Evolutionary conservation across 2,888 invertebrate species (phyloP), one percentile per base, ranked within the genome.

Genomic region (Lymantria dispar): DNA sequence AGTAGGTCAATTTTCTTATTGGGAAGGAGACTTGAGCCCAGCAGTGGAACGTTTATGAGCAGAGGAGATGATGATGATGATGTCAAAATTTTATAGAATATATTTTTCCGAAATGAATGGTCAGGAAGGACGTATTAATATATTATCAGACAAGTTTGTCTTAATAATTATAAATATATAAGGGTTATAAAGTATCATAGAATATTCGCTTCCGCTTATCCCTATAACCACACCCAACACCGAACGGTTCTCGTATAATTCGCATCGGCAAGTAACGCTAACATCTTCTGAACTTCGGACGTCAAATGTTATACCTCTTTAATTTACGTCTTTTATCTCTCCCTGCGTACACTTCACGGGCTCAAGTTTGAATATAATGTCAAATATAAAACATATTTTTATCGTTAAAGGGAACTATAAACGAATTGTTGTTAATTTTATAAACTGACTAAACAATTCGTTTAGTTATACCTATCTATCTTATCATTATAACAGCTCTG

Each of bases 311-410:
- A 70, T 74, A 73, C 71, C 61, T 63, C 60, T 61, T 52, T 70
- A 77, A 78, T 76, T 81, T 79, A 78, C 75, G 65, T 68, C 64
- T 73, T 78, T 80, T 81, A 80, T 80, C 74, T 69, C 64, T 65
- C 66, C 68, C 68, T 55, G 55, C 55, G 61, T 59, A 47, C 53
- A 55, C 51, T 50, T 58, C 50, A 54, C 56, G 59, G 50, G 7
- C 42, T 52, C 45, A 64, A 68, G 60, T 61, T 65, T 61, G 39
- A 58, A 57, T 62, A 56, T 64, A 58, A 68, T 38, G 37, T 48
- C 11, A 36, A 42, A 43, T 42, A 47, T 47, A 22, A 58, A 49
- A 58, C 44, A 50, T 53, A 68, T 56, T 65, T 68, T 53, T 52
- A 58, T 38, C 53, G 45, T 49, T n/a, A n/a, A n/a, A n/a, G n/a